Conservation (phyloP, 2,113 vertebrate genomes). For the Mesoclemmys tuberculata region DNA sequence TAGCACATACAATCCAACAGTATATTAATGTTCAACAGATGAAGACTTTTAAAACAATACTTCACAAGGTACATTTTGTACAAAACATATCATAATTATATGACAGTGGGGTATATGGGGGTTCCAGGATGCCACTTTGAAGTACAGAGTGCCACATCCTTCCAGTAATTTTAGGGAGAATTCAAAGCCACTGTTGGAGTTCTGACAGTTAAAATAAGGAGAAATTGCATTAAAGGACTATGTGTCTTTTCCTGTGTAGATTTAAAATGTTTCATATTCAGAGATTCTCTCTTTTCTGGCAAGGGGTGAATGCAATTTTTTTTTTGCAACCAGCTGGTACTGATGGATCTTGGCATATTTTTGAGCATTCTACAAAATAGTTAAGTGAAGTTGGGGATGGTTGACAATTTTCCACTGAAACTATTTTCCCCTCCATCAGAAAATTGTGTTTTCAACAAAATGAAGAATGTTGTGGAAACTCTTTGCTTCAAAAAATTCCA, state of each 20-base stretch:
- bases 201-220: background rate
- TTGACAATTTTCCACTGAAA: background rate
- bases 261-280: background rate
- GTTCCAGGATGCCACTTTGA: too few relatives aligned
- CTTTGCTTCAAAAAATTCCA: background rate
- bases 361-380: background rate
- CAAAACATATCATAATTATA: too few relatives aligned
- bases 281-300: background rate
- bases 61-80: too few relatives aligned
- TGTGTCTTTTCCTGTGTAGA: background rate
- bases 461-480: background rate
- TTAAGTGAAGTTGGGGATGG: background rate
- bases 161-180: background rate
- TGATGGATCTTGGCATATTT: background rate
- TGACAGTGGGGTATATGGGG: too few relatives aligned
- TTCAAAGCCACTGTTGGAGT: background rate
- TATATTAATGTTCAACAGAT: too few relatives aligned
- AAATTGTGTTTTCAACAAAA: background rate
- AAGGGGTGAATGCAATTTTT: background rate
- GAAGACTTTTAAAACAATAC: too few relatives aligned
- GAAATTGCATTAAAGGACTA: background rate
- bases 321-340: background rate
- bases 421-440: background rate
- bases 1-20: too few relatives aligned
- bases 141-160: too few relatives aligned